Evolutionary conservation across 2,113 vertebrate genomes (phyloP), one percentile per base, ranked within the genome.

Genomic region (Stegastes partitus): DNA sequence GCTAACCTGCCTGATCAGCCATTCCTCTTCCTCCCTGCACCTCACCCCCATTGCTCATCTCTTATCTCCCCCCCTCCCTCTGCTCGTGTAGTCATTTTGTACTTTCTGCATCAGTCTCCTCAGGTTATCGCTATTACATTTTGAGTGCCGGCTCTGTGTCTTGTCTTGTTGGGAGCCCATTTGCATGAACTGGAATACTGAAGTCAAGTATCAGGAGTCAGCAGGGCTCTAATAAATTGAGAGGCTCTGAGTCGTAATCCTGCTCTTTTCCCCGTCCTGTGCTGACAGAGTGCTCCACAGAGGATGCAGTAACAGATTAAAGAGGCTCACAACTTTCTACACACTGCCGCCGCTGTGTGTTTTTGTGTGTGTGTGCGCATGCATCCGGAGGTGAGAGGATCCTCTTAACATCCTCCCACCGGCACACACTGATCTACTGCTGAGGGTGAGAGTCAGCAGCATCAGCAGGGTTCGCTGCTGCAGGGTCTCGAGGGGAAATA

Each of bases 251-350:
- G 82, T 79, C 49, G 73, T 82, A 83, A 81, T 86, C 79, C 77
- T 68, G 71, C 69, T 51, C 76, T 77, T 56, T 68, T 23, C 45
- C 45, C 61, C 28, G 49, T 75, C 59, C 85, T 74, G 78, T 67
- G 81, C 78, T 85, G 87, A 83, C 86, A 39, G 75, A 76, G 79
- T 74, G 49, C 64, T 83, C 81, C 77, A 25, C 63, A 66, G 84
- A 82, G 89, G 84, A 69, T 63, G 83, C 55, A 57, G 65, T 22
- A 67, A 55, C 56, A 86, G 91, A 90, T 91, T 84, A 83, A 87
- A 88, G 68, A 69, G 79, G 56, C 77, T 81, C 75, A 77, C 67
- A 65, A 49, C 45, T 58, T 42, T 69, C 57, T 70, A 19, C 74
- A 68, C 79, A 44, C 39, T 51, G 44, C 56, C 75, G 34, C 56